Evolutionary conservation across 2,113 vertebrate genomes (phyloP).

Genomic region (Alligator mississippiensis): DNA sequence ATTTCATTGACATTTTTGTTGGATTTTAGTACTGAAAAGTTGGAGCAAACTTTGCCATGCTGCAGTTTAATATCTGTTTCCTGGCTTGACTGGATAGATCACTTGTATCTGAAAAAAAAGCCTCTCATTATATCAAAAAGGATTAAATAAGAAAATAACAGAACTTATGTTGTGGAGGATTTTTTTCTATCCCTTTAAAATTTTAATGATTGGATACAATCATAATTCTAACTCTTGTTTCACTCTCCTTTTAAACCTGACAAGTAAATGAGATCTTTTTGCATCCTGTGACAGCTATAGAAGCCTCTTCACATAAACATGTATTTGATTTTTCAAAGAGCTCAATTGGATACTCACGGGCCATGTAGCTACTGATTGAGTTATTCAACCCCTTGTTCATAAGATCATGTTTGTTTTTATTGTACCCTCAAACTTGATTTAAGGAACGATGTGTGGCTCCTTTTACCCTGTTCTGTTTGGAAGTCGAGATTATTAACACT

Average conservation of each 20-base stretch:
- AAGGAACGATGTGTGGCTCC: neutral
- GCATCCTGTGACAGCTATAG: neutral
- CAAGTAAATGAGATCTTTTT: neutral
- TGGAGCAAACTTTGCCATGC: neutral
- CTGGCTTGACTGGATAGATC: neutral
- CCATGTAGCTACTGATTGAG: neutral
- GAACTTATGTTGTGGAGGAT: neutral
- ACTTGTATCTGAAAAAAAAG: neutral
- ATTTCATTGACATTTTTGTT: neutral
- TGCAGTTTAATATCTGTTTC: neutral
- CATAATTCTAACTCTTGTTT: too few species aligned
- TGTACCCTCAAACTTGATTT: neutral
- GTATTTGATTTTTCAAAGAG: slow-evolving; percentile 38
- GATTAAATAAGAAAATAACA: neutral
- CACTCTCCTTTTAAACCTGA: neutral
- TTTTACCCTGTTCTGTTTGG: neutral
- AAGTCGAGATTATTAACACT: slow-evolving; percentile 16
- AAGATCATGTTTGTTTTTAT: slow-evolving; percentile 29
- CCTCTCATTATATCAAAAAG: neutral
- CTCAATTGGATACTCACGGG: slow-evolving; percentile 24
- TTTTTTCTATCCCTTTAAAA: neutral
- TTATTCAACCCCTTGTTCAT: neutral
- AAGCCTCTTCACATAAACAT: neutral
- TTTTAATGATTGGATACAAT: too few species aligned
- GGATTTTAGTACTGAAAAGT: neutral